Evolutionary conservation across 2,113 vertebrate species (phyloP).

Genomic region (Falcunculus frontatus): DNA sequence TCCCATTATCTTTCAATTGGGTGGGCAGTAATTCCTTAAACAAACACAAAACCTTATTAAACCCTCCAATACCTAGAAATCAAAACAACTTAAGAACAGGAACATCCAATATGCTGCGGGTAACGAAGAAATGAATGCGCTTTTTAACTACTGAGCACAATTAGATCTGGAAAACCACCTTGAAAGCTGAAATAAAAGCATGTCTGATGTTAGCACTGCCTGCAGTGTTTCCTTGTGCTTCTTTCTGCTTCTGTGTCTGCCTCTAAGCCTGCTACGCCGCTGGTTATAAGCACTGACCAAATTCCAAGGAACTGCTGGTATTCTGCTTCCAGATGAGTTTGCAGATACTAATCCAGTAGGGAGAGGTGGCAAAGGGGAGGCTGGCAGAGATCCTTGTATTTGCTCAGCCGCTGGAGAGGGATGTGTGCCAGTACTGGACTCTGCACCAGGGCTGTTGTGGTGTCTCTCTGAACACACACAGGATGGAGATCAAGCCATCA

Average conservation of each 20-base stretch:
- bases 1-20: conserved; percentile 45
- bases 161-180: neutral
- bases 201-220: neutral
- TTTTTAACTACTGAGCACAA: neutral
- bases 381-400: neutral
- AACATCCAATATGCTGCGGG: neutral
- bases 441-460: neutral
- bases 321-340: neutral
- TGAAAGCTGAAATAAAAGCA: neutral
- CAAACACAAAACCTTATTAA: conserved; percentile 46
- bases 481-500: neutral
- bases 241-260: neutral
- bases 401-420: neutral
- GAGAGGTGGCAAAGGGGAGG: neutral
- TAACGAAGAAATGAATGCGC: neutral
- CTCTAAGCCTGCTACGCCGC: neutral
- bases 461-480: neutral
- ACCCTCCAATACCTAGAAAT: conserved; percentile 15
- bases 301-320: neutral
- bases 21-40: conserved; percentile 41
- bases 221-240: neutral
- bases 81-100: conserved; percentile 12
- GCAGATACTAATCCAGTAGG: neutral
- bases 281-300: neutral
- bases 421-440: neutral